phyloP scores from a whole-genome alignment of 1,140 invertebrate species.

The Bursaphelenchus mucronatus region DNA sequence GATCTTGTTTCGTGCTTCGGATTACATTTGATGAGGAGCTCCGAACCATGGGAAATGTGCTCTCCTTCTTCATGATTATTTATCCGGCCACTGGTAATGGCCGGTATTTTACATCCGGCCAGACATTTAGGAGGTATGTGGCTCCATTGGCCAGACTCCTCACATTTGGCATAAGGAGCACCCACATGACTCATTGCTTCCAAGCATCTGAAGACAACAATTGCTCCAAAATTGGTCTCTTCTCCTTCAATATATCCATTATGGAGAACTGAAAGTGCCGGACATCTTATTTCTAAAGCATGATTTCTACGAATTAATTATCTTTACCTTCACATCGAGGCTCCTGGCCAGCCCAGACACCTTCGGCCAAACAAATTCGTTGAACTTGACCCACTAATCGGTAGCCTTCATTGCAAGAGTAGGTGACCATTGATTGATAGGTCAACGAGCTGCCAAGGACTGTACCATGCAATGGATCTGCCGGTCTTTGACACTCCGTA shows the following conservation, averaged over 20 bases:
- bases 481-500: slow-evolving; percentile 53
- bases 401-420: slow-evolving; percentile 85
- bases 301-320: slow-evolving; percentile 11
- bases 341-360: slow-evolving; percentile 80
- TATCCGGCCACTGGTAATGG: slow-evolving; percentile 76
- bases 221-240: slow-evolving; percentile 80
- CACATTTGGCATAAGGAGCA: slow-evolving; percentile 75
- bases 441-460: slow-evolving; percentile 82
- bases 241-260: slow-evolving; percentile 91
- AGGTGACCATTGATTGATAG: slow-evolving; percentile 73
- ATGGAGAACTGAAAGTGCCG: slow-evolving; percentile 78
- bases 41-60: slow-evolving; percentile 77
- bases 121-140: slow-evolving; percentile 81
- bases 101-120: slow-evolving; percentile 82
- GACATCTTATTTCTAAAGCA: slow-evolving; percentile 82
- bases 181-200: slow-evolving; percentile 84
- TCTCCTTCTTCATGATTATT: slow-evolving; percentile 59
- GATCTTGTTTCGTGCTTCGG: slow-evolving; percentile 76
- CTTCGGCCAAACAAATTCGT: slow-evolving; percentile 82
- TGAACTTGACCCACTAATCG: slow-evolving; percentile 82
- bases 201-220: slow-evolving; percentile 86
- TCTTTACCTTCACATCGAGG: slow-evolving; percentile 77
- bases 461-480: slow-evolving; percentile 66
- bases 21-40: slow-evolving; percentile 78
- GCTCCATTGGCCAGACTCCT: slow-evolving; percentile 85